Evolutionary conservation across 1,140 invertebrate genomes (phyloP), one percentile per base, ranked within the genome.

Genomic region (Dendrolimus punctatus): DNA sequence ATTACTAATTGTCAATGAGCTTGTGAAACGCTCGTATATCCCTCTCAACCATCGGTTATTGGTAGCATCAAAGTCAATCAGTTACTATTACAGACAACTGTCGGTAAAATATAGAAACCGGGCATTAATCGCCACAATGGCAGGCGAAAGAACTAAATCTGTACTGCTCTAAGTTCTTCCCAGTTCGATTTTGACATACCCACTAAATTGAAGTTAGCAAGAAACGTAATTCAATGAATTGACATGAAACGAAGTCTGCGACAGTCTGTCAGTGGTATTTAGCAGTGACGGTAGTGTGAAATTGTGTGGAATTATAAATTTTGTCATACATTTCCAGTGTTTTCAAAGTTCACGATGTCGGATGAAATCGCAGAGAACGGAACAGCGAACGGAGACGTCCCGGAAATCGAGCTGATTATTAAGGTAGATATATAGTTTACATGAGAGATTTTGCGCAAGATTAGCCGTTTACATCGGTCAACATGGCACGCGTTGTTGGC

Each of bases 381-480:
- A 65, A 90, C 90, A 60, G 88, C 85, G 68, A 91, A 92, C 80
- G 91, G 90, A 67, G 91, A 92, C 71, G 92, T 93, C 65, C 92
- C 92, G 43, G 93, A 94, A 85, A 93, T 94, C 72, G 93, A 94
- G 86, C 87, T 94, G 61, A 94, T 94, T 66, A 94, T 94, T 64
- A 94, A 94, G 92, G 93, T 93, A 85, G 42, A 43, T 46, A 59
- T 68, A 53, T 51, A 59, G 61, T 71, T 62, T 63, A 64, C 72
- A 71, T 70, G 71, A 74, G 68, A 23, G 23, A 23, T 76, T 71
- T 49, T 51, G 54, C 50, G 48, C 60, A 60, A 76, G 63, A 73
- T 72, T 70, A 77, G 55, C 59, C 58, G 57, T 53, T 67, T 64
- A 66, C 62, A 59, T 58, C 55, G 63, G 66, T 72, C 68, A 73